Evolutionary conservation across 2,797 vertebrate species (phyloP).

Genomic region (Lemur catta): DNA sequence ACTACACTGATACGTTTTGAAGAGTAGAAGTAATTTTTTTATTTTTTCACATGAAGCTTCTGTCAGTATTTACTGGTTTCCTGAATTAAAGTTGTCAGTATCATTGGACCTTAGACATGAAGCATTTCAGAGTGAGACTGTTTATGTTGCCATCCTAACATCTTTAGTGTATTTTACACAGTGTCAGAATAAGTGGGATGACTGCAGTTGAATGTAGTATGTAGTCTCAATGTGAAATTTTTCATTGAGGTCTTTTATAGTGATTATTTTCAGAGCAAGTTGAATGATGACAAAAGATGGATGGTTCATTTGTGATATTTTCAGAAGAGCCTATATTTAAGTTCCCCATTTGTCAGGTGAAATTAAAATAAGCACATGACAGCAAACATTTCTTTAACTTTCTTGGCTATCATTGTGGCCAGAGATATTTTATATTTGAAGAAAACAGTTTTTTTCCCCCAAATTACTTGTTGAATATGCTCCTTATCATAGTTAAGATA

Average conservation of each 20-base stretch:
- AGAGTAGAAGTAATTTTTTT: conserved; percentile 14
- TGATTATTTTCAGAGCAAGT: conserved; percentile 30
- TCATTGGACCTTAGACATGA: background rate
- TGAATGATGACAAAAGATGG: conserved; percentile 36
- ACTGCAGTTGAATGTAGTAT: background rate
- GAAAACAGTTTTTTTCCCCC: background rate
- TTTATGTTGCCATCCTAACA: background rate
- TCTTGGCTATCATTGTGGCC: background rate
- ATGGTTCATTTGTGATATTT: conserved; percentile 43
- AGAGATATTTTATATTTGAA: conserved; percentile 49
- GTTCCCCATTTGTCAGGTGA: conserved; percentile 48
- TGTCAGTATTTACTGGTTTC: conserved; percentile 1
- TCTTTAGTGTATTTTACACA: background rate
- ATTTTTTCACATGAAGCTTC: background rate
- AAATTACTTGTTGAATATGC: conserved; percentile 33
- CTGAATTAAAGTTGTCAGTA: background rate
- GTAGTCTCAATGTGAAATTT: background rate
- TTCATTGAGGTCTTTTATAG: background rate
- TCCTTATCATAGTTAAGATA: conserved; percentile 46
- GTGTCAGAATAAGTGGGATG: background rate
- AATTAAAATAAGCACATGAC: conserved; percentile 34
- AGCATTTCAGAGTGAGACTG: background rate
- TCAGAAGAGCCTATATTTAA: conserved; percentile 16
- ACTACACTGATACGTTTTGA: background rate
- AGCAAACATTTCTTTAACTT: background rate